These are phyloP conservation scores for Lysandra bellargus DNA, from an alignment of 2,888 invertebrate genomes.

Conservation along the genomic window DNA sequence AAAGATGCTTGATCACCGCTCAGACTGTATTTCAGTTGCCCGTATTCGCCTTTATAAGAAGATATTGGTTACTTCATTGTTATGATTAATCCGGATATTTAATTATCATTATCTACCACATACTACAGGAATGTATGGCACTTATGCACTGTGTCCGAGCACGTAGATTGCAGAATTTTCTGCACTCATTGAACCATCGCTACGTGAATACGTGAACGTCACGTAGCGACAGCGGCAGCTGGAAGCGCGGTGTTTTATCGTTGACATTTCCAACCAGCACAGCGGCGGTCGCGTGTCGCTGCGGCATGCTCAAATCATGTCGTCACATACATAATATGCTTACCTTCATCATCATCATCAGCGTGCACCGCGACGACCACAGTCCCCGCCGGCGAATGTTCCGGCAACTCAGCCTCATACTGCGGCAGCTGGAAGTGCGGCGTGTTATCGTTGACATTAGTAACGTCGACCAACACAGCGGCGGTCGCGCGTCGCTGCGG, in stretches of 20 bases:
- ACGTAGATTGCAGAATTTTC: too few species aligned
- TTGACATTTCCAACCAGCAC: neutral
- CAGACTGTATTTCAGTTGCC: slow-evolving; percentile 88
- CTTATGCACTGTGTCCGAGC: too few species aligned
- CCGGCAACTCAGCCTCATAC: slow-evolving; percentile 87
- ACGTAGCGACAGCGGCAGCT: too few species aligned
- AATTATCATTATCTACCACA: too few species aligned
- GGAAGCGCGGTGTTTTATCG: too few species aligned
- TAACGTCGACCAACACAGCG: slow-evolving; percentile 86
- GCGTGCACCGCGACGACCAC: slow-evolving; percentile 87
- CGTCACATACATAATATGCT: neutral
- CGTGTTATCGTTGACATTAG: slow-evolving; percentile 93
- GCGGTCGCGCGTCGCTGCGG: slow-evolving; percentile 91
- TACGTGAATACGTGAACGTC: too few species aligned
- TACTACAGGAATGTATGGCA: too few species aligned
- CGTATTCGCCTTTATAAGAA: slow-evolving; percentile 81
- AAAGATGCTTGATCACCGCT: slow-evolving; percentile 86
- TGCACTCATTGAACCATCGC: too few species aligned
- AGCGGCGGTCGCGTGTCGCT: too few species aligned
- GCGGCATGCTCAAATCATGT: too few species aligned
- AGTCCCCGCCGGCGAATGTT: slow-evolving; percentile 88
- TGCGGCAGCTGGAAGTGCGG: slow-evolving; percentile 85
- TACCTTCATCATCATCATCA: slow-evolving; percentile 88
- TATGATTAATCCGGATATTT: too few species aligned
- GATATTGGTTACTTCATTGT: too few species aligned